These are phyloP conservation scores for Typhlichthys eigenmanni DNA, from an alignment of 2,797 vertebrate species.

Conservation along the genomic window DNA sequence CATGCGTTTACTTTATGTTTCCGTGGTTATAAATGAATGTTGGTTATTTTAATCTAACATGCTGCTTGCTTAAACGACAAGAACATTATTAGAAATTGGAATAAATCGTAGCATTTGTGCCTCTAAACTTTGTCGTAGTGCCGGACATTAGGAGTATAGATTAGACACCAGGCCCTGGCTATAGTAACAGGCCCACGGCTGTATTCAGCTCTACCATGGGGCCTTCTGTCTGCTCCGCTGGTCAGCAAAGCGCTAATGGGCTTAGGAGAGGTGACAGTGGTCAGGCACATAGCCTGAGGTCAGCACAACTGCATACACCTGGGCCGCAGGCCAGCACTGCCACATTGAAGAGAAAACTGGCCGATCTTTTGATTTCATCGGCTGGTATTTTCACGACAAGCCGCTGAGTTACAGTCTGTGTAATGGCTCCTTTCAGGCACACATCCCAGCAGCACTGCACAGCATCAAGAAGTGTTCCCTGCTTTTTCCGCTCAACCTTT, in stretches of 20 bases:
- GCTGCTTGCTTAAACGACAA: no score
- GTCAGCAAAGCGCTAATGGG: conserved; percentile 44
- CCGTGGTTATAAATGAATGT: no score
- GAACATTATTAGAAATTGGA: background rate
- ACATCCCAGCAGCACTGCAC: conserved; percentile 35
- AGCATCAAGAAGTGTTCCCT: conserved; percentile 32
- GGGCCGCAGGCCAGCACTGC: conserved; percentile 34
- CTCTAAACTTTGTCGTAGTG: conserved; percentile 15
- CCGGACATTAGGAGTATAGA: conserved; percentile 10
- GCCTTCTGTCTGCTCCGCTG: conserved; percentile 21
- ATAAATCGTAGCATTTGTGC: conserved; percentile 5
- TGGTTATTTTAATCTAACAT: no score
- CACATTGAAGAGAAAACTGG: conserved; percentile 44
- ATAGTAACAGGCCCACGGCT: conserved; percentile 41
- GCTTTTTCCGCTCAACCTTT: conserved; percentile 7
- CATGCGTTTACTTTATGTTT: no score
- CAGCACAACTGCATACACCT: conserved; percentile 48
- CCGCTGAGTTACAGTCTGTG: conserved; percentile 43
- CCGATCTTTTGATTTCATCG: conserved; percentile 51
- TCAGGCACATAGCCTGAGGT: conserved; percentile 39
- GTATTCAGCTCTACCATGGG: conserved; percentile 44
- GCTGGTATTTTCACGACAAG: conserved; percentile 60
- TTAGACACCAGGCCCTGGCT: conserved; percentile 18
- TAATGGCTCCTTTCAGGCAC: conserved; percentile 48
- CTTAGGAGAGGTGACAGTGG: conserved; percentile 52